A percentile compares a stretch with the other conserved stretches of the same genome.
Evolutionary conservation across 2,888 invertebrate genomes (phyloP).

Genomic region (Caenorhabditis auriculariae): DNA sequence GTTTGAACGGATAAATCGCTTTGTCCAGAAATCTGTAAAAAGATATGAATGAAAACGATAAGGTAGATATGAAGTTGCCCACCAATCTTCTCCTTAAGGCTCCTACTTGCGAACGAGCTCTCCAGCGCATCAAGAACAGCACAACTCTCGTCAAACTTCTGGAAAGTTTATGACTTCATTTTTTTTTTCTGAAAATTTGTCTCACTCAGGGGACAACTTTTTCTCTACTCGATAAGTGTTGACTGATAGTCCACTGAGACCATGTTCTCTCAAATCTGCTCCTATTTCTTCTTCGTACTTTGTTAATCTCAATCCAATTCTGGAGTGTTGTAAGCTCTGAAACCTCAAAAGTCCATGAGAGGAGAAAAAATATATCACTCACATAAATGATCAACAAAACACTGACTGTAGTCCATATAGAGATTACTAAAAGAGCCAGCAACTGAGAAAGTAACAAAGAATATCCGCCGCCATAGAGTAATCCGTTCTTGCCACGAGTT

Average conservation of each 20-base stretch:
- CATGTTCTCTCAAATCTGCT: slow-evolving; percentile 52
- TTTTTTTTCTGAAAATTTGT: no score
- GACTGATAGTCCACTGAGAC: slow-evolving; percentile 48
- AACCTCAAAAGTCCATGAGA: neutral
- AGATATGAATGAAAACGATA: no score
- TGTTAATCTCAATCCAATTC: slow-evolving; percentile 43
- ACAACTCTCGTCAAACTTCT: slow-evolving; percentile 7
- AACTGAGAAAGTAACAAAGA: slow-evolving; percentile 34
- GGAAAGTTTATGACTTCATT: neutral
- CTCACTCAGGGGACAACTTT: slow-evolving; percentile 42
- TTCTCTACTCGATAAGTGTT: slow-evolving; percentile 48
- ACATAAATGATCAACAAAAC: slow-evolving; percentile 34
- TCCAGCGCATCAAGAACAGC: slow-evolving; percentile 11
- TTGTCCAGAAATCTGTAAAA: no score
- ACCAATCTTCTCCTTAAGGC: slow-evolving; percentile 6
- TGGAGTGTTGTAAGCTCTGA: slow-evolving; percentile 40
- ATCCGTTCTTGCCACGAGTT: slow-evolving; percentile 36
- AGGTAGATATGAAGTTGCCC: no score
- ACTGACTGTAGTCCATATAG: slow-evolving; percentile 35
- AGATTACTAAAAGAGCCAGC: slow-evolving; percentile 27
- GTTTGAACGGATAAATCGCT: no score
- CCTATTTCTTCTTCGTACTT: slow-evolving; percentile 52
- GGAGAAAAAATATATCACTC: neutral
- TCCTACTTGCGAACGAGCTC: slow-evolving; percentile 4
- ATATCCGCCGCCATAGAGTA: slow-evolving; percentile 48